Percentiles rank a stretch among this genome's conserved stretches.
These are phyloP conservation scores for Sialia sialis DNA, from an alignment of 2,113 vertebrate genomes.

Conservation along the genomic window DNA sequence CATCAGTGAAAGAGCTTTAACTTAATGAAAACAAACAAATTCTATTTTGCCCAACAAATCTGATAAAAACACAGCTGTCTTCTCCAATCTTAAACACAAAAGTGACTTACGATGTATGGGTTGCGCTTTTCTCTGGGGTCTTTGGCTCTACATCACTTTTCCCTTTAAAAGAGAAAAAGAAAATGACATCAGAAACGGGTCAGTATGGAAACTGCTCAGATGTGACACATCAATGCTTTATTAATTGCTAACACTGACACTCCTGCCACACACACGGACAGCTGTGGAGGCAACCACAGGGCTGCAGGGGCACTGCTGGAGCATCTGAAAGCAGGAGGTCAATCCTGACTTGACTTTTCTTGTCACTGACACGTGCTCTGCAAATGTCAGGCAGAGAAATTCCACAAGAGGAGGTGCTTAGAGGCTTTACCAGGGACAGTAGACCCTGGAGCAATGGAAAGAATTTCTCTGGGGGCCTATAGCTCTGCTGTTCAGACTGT, in stretches of 20 bases:
- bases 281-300: background rate
- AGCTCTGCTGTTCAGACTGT: background rate
- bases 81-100: constrained; percentile 27
- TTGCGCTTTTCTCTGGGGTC: constrained; percentile 81
- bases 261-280: background rate
- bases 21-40: constrained; percentile 41
- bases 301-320: background rate
- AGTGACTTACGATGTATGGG: constrained; percentile 94
- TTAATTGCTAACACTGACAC: background rate
- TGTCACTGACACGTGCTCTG: background rate
- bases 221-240: constrained; percentile 22
- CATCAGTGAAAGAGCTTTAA: constrained; percentile 36
- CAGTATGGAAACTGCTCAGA: constrained; percentile 24
- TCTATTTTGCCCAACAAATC: constrained; percentile 25
- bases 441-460: background rate
- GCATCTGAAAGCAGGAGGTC: background rate
- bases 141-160: constrained; percentile 81
- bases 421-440: background rate
- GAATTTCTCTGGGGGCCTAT: background rate
- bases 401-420: background rate
- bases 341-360: background rate
- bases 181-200: constrained; percentile 53
- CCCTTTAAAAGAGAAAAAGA: constrained; percentile 77
- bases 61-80: constrained; percentile 33
- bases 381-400: background rate